Base-by-base conservation (phyloP, 2,888 invertebrate genomes). In the Drosophila fungiperda region DNA sequence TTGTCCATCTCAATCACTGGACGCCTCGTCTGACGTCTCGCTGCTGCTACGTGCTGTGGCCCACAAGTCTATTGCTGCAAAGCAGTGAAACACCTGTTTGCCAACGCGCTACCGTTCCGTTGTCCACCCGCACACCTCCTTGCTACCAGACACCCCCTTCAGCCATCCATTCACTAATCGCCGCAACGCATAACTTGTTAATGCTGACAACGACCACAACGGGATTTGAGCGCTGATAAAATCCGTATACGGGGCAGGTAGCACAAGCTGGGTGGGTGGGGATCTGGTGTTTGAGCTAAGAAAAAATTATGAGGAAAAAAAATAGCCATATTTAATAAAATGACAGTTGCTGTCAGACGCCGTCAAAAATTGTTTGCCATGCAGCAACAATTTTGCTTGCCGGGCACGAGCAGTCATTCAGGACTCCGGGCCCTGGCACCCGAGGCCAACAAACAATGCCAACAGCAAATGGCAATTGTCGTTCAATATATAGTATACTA, bases 261-360 rank as follows among this genome's bases (percentile, higher is more conserved):
- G 59, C 42, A 42, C 55, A 59, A 49, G 74, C 15, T 64, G 73
- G 83, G 57, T 57, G 89, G 57, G 53, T 55, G 55, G 59, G 66
- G 36, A 59, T 29, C 49, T 36, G 42, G 68, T 32, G 63, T 48
- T 52, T 55, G 55, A 55, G 42, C 36, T 38, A 60, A 59, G 57
- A 73, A 89, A 77, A 77, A 42, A 60, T 35, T 23, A 23, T 23
- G 11, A 35, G 55, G 55, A 60, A 71, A 80, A 69, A 87, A 84
- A 80, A 89, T 23, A 23, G n/a, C 69, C 89, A 90, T 90, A 88
- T 87, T 89, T 87, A 90, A 90, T 87, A 87, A 89, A 90, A 87
- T 90, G 87, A 87, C 87, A 87, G 87, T 78, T 75, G 83, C 91
- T 87, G 87, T 87, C 87, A 89, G 87, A 87, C 83, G 91, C 80